Evolutionary conservation across 2,113 vertebrate species (phyloP).

Genomic region (Malurus alboscapulatus): DNA sequence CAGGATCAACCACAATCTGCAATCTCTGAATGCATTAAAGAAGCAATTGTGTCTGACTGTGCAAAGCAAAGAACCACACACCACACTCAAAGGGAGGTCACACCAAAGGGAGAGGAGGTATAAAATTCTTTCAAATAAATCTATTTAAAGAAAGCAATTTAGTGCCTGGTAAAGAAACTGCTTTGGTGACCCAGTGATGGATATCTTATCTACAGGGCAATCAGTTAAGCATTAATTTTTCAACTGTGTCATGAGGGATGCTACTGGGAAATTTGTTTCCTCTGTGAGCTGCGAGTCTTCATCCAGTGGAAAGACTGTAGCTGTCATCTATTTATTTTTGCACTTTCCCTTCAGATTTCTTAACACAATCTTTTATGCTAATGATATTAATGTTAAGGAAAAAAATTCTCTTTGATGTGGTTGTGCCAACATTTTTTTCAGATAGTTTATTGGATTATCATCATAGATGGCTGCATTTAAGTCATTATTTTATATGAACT

Average conservation of each 20-base stretch:
- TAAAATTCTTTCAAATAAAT: neutral
- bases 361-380: neutral
- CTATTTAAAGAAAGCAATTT: neutral
- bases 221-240: neutral
- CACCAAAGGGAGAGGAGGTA: neutral
- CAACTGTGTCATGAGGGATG: neutral
- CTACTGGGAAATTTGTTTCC: neutral
- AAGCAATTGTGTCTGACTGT: neutral
- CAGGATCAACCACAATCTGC: neutral
- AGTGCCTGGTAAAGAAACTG: neutral
- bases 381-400: neutral
- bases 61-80: neutral
- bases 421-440: neutral
- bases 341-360: neutral
- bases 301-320: neutral
- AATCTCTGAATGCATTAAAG: neutral
- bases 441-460: neutral
- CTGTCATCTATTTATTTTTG: neutral
- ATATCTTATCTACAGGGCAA: neutral
- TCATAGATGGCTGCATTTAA: neutral
- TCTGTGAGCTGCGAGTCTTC: neutral
- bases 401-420: neutral
- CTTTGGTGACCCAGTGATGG: neutral
- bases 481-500: slow-evolving; percentile 16
- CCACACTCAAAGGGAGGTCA: neutral